A percentile compares a stretch with the other conserved stretches of the same genome.
phyloP scores from a whole-genome alignment of 2,797 vertebrate species.

The Neosalanx taihuensis region DNA sequence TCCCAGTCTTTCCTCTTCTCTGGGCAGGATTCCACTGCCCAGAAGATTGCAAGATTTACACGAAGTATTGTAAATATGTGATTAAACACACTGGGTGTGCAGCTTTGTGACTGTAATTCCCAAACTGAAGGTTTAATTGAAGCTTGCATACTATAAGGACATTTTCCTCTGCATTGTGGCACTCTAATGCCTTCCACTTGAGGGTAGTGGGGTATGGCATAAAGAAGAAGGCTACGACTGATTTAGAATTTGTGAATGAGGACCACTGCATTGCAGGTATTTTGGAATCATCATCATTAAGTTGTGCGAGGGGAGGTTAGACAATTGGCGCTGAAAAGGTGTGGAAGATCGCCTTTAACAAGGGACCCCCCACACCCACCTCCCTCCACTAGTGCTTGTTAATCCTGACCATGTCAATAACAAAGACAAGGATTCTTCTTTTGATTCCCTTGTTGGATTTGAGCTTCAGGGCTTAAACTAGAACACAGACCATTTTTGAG shows the following conservation, averaged over 20 bases:
- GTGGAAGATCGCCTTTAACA: too few species aligned
- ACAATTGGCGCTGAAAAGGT: too few species aligned
- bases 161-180: not conserved
- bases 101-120: constrained; percentile 5
- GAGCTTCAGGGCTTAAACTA: constrained; percentile 12
- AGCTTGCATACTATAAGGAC: not conserved
- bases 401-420: constrained; percentile 25
- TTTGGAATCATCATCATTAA: not conserved
- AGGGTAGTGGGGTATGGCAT: too few species aligned
- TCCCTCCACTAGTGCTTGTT: constrained; percentile 21
- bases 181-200: not conserved
- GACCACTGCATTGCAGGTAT: too few species aligned
- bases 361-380: too few species aligned
- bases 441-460: constrained; percentile 29
- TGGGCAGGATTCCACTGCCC: constrained; percentile 76
- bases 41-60: constrained; percentile 72
- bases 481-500: not conserved
- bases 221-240: too few species aligned
- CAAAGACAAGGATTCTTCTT: constrained; percentile 33
- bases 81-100: not conserved
- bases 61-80: not conserved
- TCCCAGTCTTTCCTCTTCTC: constrained; percentile 13
- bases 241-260: too few species aligned
- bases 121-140: constrained; percentile 3
- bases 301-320: not conserved